phyloP scores from a whole-genome alignment of 1,140 invertebrate species.

The Drosophila lini region DNA sequence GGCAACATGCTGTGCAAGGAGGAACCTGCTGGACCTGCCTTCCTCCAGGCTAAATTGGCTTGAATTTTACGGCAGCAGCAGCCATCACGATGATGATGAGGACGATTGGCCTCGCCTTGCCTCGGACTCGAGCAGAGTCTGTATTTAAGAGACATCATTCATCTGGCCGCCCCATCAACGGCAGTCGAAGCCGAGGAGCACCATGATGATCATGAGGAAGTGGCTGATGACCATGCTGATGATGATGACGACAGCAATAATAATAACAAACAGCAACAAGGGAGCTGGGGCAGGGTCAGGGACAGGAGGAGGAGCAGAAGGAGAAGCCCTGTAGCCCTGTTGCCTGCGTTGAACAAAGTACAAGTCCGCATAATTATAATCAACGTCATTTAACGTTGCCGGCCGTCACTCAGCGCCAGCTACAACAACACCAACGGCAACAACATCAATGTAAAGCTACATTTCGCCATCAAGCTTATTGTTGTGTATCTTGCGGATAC shows the following conservation, averaged over 20 bases:
- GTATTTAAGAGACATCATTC: conserved; percentile 83
- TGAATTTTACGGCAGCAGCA: conserved; percentile 75
- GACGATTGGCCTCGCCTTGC: conserved; percentile 69
- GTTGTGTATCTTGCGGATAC: conserved; percentile 79
- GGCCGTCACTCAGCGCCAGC: conserved; percentile 80
- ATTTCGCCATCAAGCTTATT: conserved; percentile 65
- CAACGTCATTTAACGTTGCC: conserved; percentile 82
- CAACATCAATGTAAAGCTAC: conserved; percentile 60
- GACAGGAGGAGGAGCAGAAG: conserved; percentile 12
- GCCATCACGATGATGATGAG: conserved; percentile 51
- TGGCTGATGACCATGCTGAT: conserved; percentile 37
- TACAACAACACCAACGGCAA: conserved; percentile 37
- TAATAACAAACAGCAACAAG: conserved; percentile 69
- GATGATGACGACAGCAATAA: conserved; percentile 72
- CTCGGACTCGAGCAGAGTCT: conserved; percentile 47
- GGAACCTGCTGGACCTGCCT: conserved; percentile 70
- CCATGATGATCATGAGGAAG: conserved; percentile 22
- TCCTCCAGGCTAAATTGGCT: conserved; percentile 72
- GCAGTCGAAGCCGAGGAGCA: conserved; percentile 56
- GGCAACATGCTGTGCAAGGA: conserved; percentile 73
- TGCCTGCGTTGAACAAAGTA: conserved; percentile 65
- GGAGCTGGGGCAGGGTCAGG: not conserved
- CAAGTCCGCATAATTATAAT: conserved; percentile 83
- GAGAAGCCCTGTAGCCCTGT: conserved; percentile 51
- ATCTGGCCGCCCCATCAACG: conserved; percentile 78